Conservation (phyloP, 2,888 invertebrate genomes). For the Latrodectus elegans region DNA sequence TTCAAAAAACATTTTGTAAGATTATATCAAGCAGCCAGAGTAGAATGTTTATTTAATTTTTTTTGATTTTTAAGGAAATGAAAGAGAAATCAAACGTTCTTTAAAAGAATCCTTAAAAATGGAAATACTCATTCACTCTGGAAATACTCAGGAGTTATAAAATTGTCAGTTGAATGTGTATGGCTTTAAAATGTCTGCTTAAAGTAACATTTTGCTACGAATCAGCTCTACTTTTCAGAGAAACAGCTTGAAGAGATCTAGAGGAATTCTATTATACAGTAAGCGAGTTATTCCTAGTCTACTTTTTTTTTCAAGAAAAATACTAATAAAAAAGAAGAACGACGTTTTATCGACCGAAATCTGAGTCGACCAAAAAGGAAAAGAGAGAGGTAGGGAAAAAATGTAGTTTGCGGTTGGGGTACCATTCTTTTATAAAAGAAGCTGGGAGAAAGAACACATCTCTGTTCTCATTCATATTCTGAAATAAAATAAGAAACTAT, state of each 20-base stretch:
- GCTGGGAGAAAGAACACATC: conserved; percentile 3
- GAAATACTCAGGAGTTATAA: neutral
- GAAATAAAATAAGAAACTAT: conserved; percentile 23
- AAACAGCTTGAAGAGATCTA: conserved; percentile 33
- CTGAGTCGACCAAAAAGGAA: conserved; percentile 47
- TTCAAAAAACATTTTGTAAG: too few relatives aligned
- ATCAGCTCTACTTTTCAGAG: conserved; percentile 1
- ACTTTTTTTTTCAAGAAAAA: conserved; percentile 5
- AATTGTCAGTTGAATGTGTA: conserved; percentile 26
- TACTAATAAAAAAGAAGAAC: neutral
- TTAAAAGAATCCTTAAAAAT: too few relatives aligned
- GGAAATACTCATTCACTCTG: neutral
- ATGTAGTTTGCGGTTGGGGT: conserved; percentile 33
- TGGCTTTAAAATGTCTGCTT: conserved; percentile 30
- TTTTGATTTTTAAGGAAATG: too few relatives aligned
- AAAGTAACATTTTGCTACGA: conserved; percentile 10
- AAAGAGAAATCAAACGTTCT: too few relatives aligned
- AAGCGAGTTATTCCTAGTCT: conserved; percentile 5
- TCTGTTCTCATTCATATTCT: conserved; percentile 27
- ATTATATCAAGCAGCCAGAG: too few relatives aligned
- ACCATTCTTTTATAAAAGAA: conserved; percentile 16
- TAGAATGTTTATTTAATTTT: too few relatives aligned
- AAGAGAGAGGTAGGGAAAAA: conserved; percentile 19
- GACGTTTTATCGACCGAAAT: conserved; percentile 48
- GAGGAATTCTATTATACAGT: conserved; percentile 46